These are phyloP conservation scores for Listrodromus nycthemerus DNA, from an alignment of 2,888 invertebrate species.

Conservation along the genomic window DNA sequence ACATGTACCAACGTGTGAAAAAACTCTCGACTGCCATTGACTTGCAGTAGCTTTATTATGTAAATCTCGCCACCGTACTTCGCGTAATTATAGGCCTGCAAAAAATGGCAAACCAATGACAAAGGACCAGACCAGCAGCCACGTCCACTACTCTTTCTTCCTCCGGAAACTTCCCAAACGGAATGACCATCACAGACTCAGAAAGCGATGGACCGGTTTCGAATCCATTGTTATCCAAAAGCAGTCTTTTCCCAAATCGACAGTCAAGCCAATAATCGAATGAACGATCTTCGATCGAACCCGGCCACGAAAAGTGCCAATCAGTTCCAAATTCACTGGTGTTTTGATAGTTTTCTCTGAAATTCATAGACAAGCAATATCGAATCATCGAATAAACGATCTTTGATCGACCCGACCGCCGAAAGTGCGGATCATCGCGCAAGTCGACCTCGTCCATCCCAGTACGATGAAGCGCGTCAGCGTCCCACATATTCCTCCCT, in stretches of 20 bases:
- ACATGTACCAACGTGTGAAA: background rate
- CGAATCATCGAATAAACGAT: background rate
- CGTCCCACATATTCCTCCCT: background rate
- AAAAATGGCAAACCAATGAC: too few relatives aligned
- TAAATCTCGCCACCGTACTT: background rate
- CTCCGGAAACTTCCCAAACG: too few relatives aligned
- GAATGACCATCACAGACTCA: too few relatives aligned
- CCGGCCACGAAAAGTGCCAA: background rate
- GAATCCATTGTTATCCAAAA: too few relatives aligned
- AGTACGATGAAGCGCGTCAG: background rate
- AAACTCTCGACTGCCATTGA: background rate
- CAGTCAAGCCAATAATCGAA: background rate
- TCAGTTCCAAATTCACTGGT: too few relatives aligned
- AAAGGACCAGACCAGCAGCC: too few relatives aligned
- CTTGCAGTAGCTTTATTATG: background rate
- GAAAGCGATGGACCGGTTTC: too few relatives aligned
- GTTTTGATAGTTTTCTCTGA: background rate
- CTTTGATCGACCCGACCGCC: background rate
- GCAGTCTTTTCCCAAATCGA: background rate
- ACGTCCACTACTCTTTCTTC: too few relatives aligned
- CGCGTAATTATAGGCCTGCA: too few relatives aligned
- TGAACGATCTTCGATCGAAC: background rate
- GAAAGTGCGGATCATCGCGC: conserved; percentile 1
- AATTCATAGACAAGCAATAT: background rate
- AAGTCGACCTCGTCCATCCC: background rate